Percentiles rank a stretch among this genome's conserved stretches.
phyloP scores from a whole-genome alignment of 2,888 invertebrate genomes.

The Quadriops clusia region DNA sequence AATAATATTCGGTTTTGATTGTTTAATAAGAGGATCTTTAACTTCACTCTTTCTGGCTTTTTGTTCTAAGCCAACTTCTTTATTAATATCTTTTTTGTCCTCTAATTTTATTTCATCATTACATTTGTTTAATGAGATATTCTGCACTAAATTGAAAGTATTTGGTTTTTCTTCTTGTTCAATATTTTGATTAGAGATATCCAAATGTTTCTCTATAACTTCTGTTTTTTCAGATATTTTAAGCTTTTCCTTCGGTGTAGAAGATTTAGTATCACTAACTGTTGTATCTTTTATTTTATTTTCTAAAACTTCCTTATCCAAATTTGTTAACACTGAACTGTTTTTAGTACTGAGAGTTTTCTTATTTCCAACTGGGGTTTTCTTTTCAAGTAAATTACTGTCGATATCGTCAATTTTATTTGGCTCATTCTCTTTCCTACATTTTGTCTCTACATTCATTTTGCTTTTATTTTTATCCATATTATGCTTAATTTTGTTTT shows the following conservation, averaged over 20 bases:
- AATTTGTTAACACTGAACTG: conserved; percentile 3
- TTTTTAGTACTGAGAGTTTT: conserved; percentile 6
- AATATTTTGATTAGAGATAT: neutral
- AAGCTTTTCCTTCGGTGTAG: neutral
- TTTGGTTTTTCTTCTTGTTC: too few species aligned
- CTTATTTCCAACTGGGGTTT: neutral
- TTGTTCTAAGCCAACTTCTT: too few species aligned
- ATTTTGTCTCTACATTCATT: conserved; percentile 14
- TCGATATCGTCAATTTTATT: conserved; percentile 7
- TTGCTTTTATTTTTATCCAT: conserved; percentile 15
- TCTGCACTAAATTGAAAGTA: too few species aligned
- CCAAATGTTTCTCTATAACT: neutral
- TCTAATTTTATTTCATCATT: too few species aligned
- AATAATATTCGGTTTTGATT: too few species aligned
- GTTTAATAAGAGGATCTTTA: too few species aligned
- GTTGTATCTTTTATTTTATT: conserved; percentile 1
- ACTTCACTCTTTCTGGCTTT: too few species aligned
- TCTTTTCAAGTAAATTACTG: conserved; percentile 6
- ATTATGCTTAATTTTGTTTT: conserved; percentile 6
- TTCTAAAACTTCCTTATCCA: conserved; percentile 1
- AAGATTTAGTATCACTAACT: neutral
- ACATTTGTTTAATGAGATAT: too few species aligned
- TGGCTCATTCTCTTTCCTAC: conserved; percentile 13
- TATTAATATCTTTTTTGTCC: too few species aligned
- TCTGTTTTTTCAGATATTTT: conserved; percentile 3